Percentiles rank a stretch among this genome's conserved stretches.
These are phyloP conservation scores for Rhopalosiphum maidis DNA, from an alignment of 1,140 invertebrate genomes.

Conservation along the genomic window DNA sequence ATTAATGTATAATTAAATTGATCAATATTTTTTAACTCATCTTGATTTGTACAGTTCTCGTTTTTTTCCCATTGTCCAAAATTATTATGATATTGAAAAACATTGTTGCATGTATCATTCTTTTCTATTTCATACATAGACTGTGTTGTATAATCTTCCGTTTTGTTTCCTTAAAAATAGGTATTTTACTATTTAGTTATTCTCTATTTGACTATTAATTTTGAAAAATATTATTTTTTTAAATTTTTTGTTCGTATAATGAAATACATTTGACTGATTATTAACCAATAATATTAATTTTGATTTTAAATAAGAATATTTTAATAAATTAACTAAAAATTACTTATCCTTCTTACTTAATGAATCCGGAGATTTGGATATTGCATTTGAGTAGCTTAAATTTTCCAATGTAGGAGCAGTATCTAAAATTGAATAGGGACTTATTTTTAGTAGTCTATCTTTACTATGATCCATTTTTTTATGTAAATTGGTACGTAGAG, in stretches of 20 bases:
- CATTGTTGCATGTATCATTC: background rate
- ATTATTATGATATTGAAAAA: slow-evolving; percentile 7
- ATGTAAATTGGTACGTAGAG: slow-evolving; percentile 8
- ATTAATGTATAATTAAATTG: background rate
- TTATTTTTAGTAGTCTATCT: slow-evolving; percentile 23
- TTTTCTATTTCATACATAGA: background rate
- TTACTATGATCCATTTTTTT: background rate
- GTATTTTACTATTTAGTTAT: background rate
- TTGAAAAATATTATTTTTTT: background rate
- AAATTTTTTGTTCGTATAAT: background rate
- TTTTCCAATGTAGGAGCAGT: slow-evolving; percentile 6
- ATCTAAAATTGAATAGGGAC: background rate
- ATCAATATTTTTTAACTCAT: background rate
- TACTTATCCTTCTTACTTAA: background rate
- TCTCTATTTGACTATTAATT: background rate
- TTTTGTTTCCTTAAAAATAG: slow-evolving; percentile 13
- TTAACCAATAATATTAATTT: background rate
- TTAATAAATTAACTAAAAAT: slow-evolving; percentile 6
- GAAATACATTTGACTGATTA: background rate
- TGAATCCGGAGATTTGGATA: background rate
- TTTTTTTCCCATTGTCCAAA: slow-evolving; percentile 21
- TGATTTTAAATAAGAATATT: background rate
- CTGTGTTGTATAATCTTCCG: background rate
- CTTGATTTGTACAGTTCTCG: background rate
- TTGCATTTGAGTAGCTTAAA: background rate